Base-by-base conservation (phyloP, 2,888 invertebrate genomes). In the Apamea crenata region DNA sequence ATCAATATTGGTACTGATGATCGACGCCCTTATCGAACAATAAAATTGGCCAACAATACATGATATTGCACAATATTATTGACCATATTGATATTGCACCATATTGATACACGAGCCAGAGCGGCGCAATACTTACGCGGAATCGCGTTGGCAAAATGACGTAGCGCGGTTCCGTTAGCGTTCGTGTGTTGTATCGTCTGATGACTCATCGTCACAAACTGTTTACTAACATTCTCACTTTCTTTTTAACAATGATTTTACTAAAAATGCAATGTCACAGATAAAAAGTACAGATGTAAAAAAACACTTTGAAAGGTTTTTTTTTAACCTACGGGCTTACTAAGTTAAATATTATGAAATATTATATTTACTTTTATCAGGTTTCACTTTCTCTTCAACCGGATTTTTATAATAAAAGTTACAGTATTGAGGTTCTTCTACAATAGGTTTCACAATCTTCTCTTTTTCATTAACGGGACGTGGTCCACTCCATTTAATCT, bases 401-500 rank as follows among this genome's bases (percentile, higher is more conserved):
- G 56, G 40, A 18, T 70, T 1, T 25, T 18, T 5, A 12, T 32
- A 53, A 69, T 12, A 25, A 47, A 44, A 14, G 32, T 47, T 40
- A 47, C 44, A 66, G 47, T 18, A 47, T 0, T 44, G 6, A 14
- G 18, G 59, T 61, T 59, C 7, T 50, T n/a, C 66, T 44, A 47
- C 63, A 32, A 74, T 6, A 47, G 78, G 74, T 16, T 25, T 44
- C 12, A 50, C 36, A 44, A 72, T 72, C n/a, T 40, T 47, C 29
- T 70, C 14, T 25, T 70, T 73, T 5, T 66, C 53, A 56, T 72
- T 53, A 32, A 66, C 29, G 25, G n/a, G 8, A 18, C 76, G 76
- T n/a, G 84, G 77, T n/a, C 73, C 84, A 56, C 32, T 68, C 84
- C 83, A 84, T 63, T 84, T 80, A 4, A 50, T 18, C 0, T 44